Evolutionary conservation across 2,113 vertebrate species (phyloP).

Genomic region (Acrocephalus kingi): DNA sequence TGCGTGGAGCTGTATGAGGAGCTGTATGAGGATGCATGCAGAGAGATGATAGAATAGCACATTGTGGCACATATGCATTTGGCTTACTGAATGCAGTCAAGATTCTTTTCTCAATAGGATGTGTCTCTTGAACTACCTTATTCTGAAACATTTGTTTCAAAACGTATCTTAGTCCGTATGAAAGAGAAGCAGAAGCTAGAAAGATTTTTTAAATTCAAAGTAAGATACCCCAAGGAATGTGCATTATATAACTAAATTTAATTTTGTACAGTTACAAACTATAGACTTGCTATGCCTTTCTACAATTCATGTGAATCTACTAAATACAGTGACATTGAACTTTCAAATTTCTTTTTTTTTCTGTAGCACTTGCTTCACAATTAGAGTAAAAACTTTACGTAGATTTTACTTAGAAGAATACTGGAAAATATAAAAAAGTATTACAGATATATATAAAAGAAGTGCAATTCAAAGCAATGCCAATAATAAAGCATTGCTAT

Average conservation of each 20-base stretch:
- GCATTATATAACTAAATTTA: constrained; percentile 16
- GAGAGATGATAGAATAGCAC: neutral
- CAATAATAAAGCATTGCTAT: neutral
- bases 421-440: neutral
- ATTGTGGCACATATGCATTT: neutral
- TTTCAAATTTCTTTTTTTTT: constrained; percentile 15
- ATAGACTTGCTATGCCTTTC: neutral
- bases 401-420: neutral
- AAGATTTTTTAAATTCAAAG: constrained; percentile 11
- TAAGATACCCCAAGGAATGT: neutral
- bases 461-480: neutral
- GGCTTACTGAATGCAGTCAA: neutral
- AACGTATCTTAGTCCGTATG: neutral
- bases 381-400: constrained; percentile 5
- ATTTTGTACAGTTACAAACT: neutral
- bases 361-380: constrained; percentile 1
- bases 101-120: neutral
- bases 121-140: neutral
- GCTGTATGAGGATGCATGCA: neutral
- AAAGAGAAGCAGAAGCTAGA: constrained; percentile 10
- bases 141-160: neutral
- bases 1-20: neutral
- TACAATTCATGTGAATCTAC: neutral
- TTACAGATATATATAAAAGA: neutral
- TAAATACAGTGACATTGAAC: constrained; percentile 30